These are phyloP conservation scores for Pavo muticus DNA, from an alignment of 2,113 vertebrate species.

Conservation along the genomic window DNA sequence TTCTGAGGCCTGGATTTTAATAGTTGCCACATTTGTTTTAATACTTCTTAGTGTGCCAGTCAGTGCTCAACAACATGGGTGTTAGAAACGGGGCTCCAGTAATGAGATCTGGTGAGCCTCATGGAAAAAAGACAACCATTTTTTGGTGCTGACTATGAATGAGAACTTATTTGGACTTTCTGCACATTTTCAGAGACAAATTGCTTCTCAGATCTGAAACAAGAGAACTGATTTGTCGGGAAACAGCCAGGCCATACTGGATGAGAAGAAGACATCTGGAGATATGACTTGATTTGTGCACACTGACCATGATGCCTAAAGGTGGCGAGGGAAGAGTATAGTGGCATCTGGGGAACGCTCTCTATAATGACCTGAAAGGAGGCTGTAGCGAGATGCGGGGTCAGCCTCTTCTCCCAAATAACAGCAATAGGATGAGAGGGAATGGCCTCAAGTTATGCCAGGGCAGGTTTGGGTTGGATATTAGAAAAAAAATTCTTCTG, in stretches of 20 bases:
- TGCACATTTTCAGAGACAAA: not conserved
- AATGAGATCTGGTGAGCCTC: not conserved
- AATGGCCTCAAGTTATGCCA: no score
- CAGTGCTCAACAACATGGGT: not conserved
- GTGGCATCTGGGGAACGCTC: accelerated
- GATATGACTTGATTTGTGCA: not conserved
- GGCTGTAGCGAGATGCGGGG: no score
- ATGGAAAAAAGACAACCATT: not conserved
- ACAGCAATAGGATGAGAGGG: no score
- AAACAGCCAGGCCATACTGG: not conserved
- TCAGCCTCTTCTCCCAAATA: no score
- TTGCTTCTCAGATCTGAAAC: slow-evolving; percentile 9
- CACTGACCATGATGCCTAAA: not conserved
- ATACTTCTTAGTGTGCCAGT: not conserved
- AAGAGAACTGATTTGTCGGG: not conserved
- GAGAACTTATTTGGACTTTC: not conserved
- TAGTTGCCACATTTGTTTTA: not conserved
- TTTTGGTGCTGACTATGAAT: not conserved
- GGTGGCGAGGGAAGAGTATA: not conserved
- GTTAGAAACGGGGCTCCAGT: not conserved
- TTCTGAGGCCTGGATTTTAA: not conserved
- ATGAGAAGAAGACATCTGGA: not conserved
- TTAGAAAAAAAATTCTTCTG: no score
- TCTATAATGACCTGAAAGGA: no score
- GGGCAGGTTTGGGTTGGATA: no score